phyloP scores from a whole-genome alignment of 2,113 vertebrate genomes.

The Solea senegalensis region DNA sequence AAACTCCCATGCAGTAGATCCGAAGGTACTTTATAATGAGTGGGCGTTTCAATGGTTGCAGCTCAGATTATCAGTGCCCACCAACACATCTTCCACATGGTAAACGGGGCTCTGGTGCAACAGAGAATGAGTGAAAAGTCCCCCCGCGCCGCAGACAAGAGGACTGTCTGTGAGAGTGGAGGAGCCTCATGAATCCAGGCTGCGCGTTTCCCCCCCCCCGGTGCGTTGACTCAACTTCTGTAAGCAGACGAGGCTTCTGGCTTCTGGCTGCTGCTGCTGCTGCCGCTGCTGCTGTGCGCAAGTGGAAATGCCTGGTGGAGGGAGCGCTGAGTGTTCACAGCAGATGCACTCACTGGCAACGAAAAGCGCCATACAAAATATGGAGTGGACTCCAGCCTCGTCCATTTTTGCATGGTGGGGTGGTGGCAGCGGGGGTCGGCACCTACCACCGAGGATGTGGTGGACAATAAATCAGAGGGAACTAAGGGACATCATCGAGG shows the following conservation, averaged over 20 bases:
- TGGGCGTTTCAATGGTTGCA: conserved; percentile 38
- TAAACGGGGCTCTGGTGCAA: conserved; percentile 14
- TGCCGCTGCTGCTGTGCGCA: conserved; percentile 10
- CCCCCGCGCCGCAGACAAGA: conserved; percentile 30
- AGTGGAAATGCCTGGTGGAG: conserved; percentile 49
- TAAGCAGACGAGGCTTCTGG: conserved; percentile 39
- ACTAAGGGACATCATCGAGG: too few species aligned
- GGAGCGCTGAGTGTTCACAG: conserved; percentile 54
- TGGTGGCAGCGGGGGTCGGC: neutral
- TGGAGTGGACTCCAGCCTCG: conserved; percentile 70
- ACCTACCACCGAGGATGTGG: neutral
- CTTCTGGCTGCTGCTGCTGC: conserved; percentile 31
- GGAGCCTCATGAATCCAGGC: conserved; percentile 70
- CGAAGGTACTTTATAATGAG: conserved; percentile 60
- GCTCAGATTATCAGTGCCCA: conserved; percentile 49
- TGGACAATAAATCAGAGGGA: neutral
- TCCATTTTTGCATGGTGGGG: neutral
- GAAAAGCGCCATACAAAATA: conserved; percentile 64
- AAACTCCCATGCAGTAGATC: conserved; percentile 53
- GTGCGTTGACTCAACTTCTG: conserved; percentile 65
- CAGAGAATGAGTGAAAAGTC: conserved; percentile 36
- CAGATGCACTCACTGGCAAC: conserved; percentile 45
- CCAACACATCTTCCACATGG: conserved; percentile 43
- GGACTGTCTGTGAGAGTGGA: conserved; percentile 26
- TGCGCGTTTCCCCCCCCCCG: conserved; percentile 20